Evolutionary conservation across 2,888 invertebrate species (phyloP).

Genomic region (Dusona sp.): DNA sequence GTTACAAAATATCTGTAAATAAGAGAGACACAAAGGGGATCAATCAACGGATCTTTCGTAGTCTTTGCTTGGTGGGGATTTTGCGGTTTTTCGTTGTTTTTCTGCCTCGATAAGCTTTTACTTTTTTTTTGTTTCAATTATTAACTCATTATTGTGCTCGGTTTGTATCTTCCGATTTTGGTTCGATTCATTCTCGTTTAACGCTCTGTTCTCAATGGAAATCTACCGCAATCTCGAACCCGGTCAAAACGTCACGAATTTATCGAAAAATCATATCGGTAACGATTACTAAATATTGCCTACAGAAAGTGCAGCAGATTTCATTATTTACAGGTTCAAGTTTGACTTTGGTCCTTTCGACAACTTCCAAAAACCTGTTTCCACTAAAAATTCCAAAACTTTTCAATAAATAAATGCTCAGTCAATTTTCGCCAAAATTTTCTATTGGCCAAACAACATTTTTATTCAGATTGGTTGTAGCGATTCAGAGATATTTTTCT

Average conservation of each 20-base stretch:
- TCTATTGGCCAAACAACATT: neutral
- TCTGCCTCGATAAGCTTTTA: slow-evolving; percentile 19
- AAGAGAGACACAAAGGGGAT: slow-evolving; percentile 80
- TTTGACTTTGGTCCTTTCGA: no score
- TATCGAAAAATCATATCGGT: no score
- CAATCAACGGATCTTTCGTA: slow-evolving; percentile 73
- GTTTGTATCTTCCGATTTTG: neutral
- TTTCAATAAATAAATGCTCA: neutral
- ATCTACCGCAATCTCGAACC: no score
- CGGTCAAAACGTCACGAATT: no score
- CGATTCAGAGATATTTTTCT: no score
- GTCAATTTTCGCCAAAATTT: neutral
- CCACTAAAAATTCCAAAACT: no score
- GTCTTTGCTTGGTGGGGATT: slow-evolving; percentile 24
- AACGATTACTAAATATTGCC: no score
- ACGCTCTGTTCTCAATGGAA: no score
- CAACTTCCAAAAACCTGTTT: no score
- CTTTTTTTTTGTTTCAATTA: slow-evolving; percentile 57
- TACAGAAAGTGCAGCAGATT: no score
- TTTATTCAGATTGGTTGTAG: neutral
- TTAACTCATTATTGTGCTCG: neutral
- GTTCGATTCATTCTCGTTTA: neutral
- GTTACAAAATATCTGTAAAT: slow-evolving; percentile 83
- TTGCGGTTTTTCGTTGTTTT: slow-evolving; percentile 50
- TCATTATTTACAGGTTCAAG: no score